phyloP scores from a whole-genome alignment of 2,797 vertebrate species.

The Mormyrus hasselquistii region DNA sequence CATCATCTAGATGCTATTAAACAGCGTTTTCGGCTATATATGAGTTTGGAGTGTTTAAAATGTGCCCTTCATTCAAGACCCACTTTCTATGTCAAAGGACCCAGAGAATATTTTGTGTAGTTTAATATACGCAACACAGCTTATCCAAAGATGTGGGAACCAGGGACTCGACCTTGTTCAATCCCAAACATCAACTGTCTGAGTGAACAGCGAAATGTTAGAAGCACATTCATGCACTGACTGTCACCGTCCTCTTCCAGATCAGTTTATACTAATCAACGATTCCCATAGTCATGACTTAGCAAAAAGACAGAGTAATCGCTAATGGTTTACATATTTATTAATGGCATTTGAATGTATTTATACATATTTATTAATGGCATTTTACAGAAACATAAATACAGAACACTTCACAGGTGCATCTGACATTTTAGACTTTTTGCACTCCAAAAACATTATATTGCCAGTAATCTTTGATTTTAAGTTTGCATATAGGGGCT shows the following conservation, averaged over 20 bases:
- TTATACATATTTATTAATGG: background rate
- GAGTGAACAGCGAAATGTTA: background rate
- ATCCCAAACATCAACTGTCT: slow-evolving; percentile 22
- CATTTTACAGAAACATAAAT: background rate
- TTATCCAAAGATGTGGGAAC: slow-evolving; percentile 39
- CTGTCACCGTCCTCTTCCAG: background rate
- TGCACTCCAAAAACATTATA: background rate
- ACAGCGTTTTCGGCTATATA: background rate
- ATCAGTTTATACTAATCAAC: background rate
- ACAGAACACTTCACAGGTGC: background rate
- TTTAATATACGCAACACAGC: slow-evolving; percentile 41
- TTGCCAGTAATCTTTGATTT: background rate
- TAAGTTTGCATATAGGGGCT: background rate
- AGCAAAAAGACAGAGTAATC: background rate
- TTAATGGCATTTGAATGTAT: background rate
- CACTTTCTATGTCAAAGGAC: slow-evolving; percentile 5
- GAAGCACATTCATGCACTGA: background rate
- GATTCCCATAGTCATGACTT: background rate
- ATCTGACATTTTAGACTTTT: background rate
- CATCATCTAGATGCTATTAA: background rate
- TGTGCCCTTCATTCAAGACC: background rate
- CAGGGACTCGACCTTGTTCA: slow-evolving; percentile 46
- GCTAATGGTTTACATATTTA: background rate
- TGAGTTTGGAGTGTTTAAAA: background rate
- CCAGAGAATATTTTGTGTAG: slow-evolving; percentile 24